Evolutionary conservation across 2,888 invertebrate species (phyloP), one percentile per base, ranked within the genome.

Genomic region (Steromphala cineraria): DNA sequence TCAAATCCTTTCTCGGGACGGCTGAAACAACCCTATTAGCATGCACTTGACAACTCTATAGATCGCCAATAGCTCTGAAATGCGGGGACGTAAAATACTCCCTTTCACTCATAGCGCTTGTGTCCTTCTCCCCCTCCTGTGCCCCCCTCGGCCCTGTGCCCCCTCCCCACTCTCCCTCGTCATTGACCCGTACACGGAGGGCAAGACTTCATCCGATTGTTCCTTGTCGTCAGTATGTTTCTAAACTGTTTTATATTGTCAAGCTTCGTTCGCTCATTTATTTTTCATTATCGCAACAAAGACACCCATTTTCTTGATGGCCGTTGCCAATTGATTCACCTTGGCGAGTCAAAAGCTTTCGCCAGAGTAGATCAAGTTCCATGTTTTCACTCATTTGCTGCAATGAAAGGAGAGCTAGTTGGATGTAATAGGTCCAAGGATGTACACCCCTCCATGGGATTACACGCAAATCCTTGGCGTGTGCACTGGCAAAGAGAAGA

Each of bases 241-340:
- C 76, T 80, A 80, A 80, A 80, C 80, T 80, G 77, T 53, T 21
- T 24, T 67, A 31, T 52, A 77, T 77, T 81, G 81, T 75, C 53
- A 53, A 31, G 19, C 36, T 52, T 53, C 67, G 55, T 28, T 36
- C 55, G 55, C 53, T 75, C 67, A 82, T 82, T 82, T 82, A 82
- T 82, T 82, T 82, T 82, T 80, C 82, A 82, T 82, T 82, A 82
- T 28, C 36, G 67, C 31, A 28, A 46, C 80, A 76, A 80, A 80
- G 56, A 55, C 53, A 28, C 75, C 77, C 55, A 62, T 77, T 40
- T 40, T 67, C 62, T 24, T 53, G 56, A 75, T 67, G n/a, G 67
- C 56, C 28, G 76, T 36, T 56, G 36, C 28, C 76, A 52, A 40
- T 71, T 71, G 71, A 71, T 71, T 71, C 71, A 40, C 71, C 71